Base-by-base conservation (phyloP, 2,888 invertebrate species). In the Amorpha juglandis region DNA sequence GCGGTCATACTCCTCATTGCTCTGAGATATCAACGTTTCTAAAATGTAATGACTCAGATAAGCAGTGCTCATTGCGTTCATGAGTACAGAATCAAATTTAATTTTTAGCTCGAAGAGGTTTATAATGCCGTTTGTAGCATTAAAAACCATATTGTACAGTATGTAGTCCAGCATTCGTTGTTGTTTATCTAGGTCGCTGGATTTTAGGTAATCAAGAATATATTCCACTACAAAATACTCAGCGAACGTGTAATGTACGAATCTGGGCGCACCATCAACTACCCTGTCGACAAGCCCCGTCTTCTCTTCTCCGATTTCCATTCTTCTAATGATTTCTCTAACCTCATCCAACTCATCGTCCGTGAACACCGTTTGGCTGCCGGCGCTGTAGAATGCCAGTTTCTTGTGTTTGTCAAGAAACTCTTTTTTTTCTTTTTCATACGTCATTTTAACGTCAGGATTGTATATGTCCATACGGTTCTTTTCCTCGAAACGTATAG, bases 191-290 rank as follows among this genome's bases (percentile, higher is more conserved):
- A 21, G 21, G 8, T 38, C 45, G n/a, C 27, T 19, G 12, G 16
- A 48, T 66, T 53, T 63, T 50, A 67, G 27, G 21, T 21, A 19
- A 62, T 64, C 66, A 45, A 47, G 47, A 11, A 68, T 53, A 45
- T 62, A 63, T 21, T 64, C 68, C 6, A 68, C 62, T 2, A 66
- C 68, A 62, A 68, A 66, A 53, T 68, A 66, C 19, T 68, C 66
- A 35, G 68, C 66, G 53, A 68, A 68, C 11, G 66, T 62, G 7
- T 47, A 11, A 55, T 68, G 68, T 9, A 68, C 66, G 48, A 68
- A 68, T 62, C 62, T 62, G 0, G 68, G 68, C 11, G 48, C 52
- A 16, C 38, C 68, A 38, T 66, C 42, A 0, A 68, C 48, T 6
- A 68, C 48, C 11, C 62, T 53, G 47, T 66, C 58, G n/a, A 68